These are phyloP conservation scores for Chionodraco myersi DNA, from an alignment of 2,113 vertebrate genomes.

Conservation along the genomic window DNA sequence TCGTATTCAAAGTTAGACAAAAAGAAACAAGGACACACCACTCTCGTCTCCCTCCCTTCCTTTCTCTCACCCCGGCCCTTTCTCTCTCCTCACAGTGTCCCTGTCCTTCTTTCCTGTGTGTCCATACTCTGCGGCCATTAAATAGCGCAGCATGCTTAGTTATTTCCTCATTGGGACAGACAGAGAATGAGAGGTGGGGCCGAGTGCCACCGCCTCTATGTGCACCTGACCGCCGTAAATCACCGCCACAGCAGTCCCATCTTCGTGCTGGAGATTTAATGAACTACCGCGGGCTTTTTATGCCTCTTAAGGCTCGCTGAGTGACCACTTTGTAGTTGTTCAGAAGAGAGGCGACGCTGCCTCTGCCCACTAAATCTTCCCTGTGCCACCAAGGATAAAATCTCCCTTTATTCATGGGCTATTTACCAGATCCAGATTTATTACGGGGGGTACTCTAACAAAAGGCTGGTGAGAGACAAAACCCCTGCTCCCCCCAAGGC, in stretches of 20 bases:
- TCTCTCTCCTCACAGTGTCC: conserved; percentile 18
- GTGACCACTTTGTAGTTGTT: conserved; percentile 84
- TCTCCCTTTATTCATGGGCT: conserved; percentile 85
- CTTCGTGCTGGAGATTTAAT: conserved; percentile 82
- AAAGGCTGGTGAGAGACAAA: conserved; percentile 73
- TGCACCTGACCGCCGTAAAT: conserved; percentile 81
- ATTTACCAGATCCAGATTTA: conserved; percentile 86
- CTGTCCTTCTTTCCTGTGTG: conserved; percentile 15
- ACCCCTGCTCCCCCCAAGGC: conserved; percentile 44
- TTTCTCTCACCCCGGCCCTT: conserved; percentile 14
- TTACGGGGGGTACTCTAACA: conserved; percentile 79
- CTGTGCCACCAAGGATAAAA: conserved; percentile 82
- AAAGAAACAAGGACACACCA: conserved; percentile 30
- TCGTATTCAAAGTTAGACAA: conserved; percentile 19
- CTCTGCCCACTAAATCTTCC: conserved; percentile 82
- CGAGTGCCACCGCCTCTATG: conserved; percentile 64
- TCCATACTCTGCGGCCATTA: conserved; percentile 37
- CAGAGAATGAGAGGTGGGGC: conserved; percentile 74
- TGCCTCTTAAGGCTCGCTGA: conserved; percentile 82
- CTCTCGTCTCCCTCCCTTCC: neutral
- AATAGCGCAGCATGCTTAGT: conserved; percentile 64
- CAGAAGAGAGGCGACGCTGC: conserved; percentile 80
- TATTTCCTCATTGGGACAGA: conserved; percentile 73
- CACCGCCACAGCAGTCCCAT: conserved; percentile 76
- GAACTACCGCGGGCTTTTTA: conserved; percentile 82